Base-by-base conservation (phyloP, 2,888 invertebrate species). In the Heliconius erato region DNA sequence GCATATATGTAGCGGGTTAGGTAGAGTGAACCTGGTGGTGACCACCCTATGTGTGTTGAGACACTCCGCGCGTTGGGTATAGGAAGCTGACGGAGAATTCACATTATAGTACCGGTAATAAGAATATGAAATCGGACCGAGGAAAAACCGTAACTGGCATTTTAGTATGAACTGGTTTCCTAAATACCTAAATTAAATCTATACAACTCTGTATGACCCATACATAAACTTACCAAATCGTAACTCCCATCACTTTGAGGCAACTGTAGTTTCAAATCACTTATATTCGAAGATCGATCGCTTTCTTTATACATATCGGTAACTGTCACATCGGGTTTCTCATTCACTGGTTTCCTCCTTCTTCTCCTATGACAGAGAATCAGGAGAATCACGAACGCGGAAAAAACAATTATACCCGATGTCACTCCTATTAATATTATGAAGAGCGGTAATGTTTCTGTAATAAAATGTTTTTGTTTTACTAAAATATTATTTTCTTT, bases 221-320 rank as follows among this genome's bases (percentile, higher is more conserved):
- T 11, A 40, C 11, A 40, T 9, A 40, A 40, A 40, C 96, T 96
- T 87, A 97, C 97, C 96, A 97, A 96, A 89, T 98, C 98, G 91
- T 98, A 98, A 86, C 97, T 97, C 49, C 98, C 98, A 82, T 98
- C 98, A 81, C 97, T 97, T 26, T 98, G 98, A 67, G 98, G 97
- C 84, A 99, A 96, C 92, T 99, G 98, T 85, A 98, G 96, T 94
- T 99, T 99, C 91, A 99, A 95, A 93, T 99, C 99, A 86, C 99
- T 99, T 87, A 99, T 98, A 92, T 98, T 98, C 59, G 99, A 99
- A 89, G 98, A 98, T 85, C 98, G 97, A 91, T 99, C 99, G 83
- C 98, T 98, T 91, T 98, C 98, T 86, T 97, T 95, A 86, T 97
- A 97, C 89, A 92, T 91, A 83, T 96, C 95, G 1, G 92, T 95